Evolutionary conservation across 2,888 invertebrate genomes (phyloP).

Genomic region (Argyra leucocephala): DNA sequence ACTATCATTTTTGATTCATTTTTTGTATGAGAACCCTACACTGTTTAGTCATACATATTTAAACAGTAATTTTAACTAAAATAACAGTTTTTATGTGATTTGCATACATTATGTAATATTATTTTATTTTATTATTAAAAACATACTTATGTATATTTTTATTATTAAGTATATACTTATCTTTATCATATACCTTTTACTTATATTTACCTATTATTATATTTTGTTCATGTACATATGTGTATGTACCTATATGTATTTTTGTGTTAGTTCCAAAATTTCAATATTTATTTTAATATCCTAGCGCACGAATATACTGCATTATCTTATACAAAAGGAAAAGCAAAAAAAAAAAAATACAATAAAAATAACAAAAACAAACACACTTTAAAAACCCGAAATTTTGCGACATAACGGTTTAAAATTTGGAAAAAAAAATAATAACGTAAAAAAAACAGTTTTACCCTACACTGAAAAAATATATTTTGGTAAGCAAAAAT

Average conservation of each 20-base stretch:
- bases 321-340: not conserved
- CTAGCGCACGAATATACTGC: not conserved
- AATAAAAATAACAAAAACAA: too few species aligned
- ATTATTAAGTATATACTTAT: not conserved
- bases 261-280: not conserved
- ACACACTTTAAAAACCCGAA: too few species aligned
- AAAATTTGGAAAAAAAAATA: not conserved
- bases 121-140: not conserved
- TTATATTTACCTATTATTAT: too few species aligned
- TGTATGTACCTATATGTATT: not conserved
- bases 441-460: not conserved
- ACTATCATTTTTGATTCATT: too few species aligned
- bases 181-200: not conserved
- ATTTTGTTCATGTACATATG: too few species aligned
- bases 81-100: not conserved
- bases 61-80: not conserved
- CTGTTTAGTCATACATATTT: not conserved
- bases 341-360: not conserved
- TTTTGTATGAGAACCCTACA: too few species aligned
- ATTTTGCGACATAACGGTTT: not conserved
- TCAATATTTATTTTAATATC: slow-evolving; percentile 1
- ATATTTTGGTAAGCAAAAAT: too few species aligned
- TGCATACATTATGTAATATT: not conserved
- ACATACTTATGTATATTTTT: not conserved
- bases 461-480: too few species aligned